Percentiles rank a stretch among this genome's conserved stretches.
These are phyloP conservation scores for Eurystomus glaucurus DNA, from an alignment of 2,797 vertebrate genomes.

Conservation along the genomic window DNA sequence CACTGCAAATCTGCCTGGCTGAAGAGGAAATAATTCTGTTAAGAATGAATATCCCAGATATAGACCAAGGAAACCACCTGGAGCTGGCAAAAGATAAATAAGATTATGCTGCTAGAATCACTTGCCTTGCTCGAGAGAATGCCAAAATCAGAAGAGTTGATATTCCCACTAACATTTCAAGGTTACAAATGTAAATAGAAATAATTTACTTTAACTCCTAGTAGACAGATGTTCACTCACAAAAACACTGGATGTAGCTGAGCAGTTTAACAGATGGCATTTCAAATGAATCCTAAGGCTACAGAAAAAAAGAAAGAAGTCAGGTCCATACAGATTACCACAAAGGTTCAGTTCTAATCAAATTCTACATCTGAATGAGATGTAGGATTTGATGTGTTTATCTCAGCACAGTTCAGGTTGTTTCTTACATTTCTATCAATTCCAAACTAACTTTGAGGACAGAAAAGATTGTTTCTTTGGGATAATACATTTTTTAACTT, in stretches of 20 bases:
- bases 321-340: neutral
- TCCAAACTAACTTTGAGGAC: neutral
- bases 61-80: constrained; percentile 33
- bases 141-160: constrained; percentile 37
- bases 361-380: neutral
- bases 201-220: constrained; percentile 43
- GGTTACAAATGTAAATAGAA: constrained; percentile 45
- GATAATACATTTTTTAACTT: neutral
- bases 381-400: neutral
- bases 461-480: neutral
- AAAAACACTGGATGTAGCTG: neutral
- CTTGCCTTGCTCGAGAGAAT: constrained; percentile 4
- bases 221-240: neutral
- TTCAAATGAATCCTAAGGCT: constrained; percentile 52
- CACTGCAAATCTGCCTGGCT: constrained; percentile 12
- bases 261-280: constrained; percentile 51
- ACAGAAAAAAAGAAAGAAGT: neutral
- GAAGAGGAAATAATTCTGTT: constrained; percentile 54
- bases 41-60: constrained; percentile 60
- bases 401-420: neutral
- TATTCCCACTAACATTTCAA: constrained; percentile 50
- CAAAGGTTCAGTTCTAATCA: neutral
- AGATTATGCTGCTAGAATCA: constrained; percentile 38
- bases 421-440: neutral
- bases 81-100: constrained; percentile 60